A percentile compares a stretch with the other conserved stretches of the same genome.
Evolutionary conservation across 2,113 vertebrate species (phyloP).

Genomic region (Pteropus alecto): DNA sequence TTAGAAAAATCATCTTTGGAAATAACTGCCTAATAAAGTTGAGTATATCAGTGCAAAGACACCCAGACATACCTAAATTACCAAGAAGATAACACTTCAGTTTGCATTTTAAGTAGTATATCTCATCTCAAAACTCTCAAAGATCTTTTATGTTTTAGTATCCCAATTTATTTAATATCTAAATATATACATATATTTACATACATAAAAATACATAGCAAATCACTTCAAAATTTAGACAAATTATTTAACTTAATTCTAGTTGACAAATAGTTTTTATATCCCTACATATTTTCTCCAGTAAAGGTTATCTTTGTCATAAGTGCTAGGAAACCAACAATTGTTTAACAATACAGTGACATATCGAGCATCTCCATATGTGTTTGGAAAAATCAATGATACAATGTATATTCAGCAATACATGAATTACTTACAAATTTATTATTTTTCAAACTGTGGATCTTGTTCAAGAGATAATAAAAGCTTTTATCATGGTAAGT

Average conservation of each 20-base stretch:
- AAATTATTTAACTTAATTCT: not conserved
- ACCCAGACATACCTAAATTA: not conserved
- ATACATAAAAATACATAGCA: not conserved
- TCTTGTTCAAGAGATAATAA: not conserved
- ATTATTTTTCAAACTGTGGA: not conserved
- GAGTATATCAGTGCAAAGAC: not conserved
- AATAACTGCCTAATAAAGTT: not conserved
- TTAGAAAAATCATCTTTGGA: not conserved
- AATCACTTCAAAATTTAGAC: not conserved
- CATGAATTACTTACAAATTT: not conserved
- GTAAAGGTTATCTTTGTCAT: not conserved
- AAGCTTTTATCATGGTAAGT: not conserved
- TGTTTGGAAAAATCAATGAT: slow-evolving; percentile 13
- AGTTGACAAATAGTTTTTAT: not conserved
- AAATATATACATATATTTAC: not conserved
- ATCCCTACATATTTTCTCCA: not conserved
- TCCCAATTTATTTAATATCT: not conserved
- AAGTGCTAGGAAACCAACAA: not conserved
- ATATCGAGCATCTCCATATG: not conserved
- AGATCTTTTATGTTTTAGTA: not conserved
- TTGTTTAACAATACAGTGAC: not conserved
- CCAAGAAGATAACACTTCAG: not conserved
- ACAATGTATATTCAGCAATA: not conserved
- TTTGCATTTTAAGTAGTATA: not conserved
- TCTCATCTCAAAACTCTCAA: not conserved